Evolutionary conservation across 37 sponge, comb jelly and placozoan genomes (phyloP), one percentile per base, ranked within the genome.

Genomic region (Cliona cf. orientalis): DNA sequence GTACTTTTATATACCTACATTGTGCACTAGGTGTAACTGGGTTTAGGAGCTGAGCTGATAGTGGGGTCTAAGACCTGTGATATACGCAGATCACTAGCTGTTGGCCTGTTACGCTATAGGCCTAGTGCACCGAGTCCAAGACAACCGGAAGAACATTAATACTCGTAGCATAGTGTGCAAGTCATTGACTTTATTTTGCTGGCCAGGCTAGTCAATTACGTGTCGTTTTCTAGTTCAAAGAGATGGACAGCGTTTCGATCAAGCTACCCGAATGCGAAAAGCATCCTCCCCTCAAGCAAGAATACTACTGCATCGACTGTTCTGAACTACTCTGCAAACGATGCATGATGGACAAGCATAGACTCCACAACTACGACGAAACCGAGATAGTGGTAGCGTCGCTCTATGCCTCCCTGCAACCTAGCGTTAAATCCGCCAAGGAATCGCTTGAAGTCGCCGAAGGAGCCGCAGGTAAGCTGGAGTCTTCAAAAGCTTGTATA

Each of bases 291-390:
- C n/a, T n/a, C n/a, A n/a, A n/a, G n/a, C 76, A 75, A 36, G 76
- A 61, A 4, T 75, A 35, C 76, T 75, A 75, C 62, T 75, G 76
- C n/a, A 9, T 2, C 5, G 61, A 75, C 23, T 75, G 76, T 39
- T 41, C 33, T 7, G 58, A 39, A 34, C 43, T 75, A 38, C 58
- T 75, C 5, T 75, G 76, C 25, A 2, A 62, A 22, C 22, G 42
- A 14, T 75, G 76, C 62, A 75, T 75, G 76, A 55, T 75, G 58
- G 32, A 7, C 3, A 21, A 56, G 12, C 76, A 75, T 42, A 31
- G 58, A 2, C 19, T 23, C 2, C 76, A 75, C 76, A 75, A 56
- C 62, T 55, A 55, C 35, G 42, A 75, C 1, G 76, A 60, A 39
- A 32, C 76, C 23, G 76, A 75, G 2, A 62, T 21, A 3, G 26